Percentiles rank a stretch among this genome's conserved stretches.
phyloP scores from a whole-genome alignment of 2,113 vertebrate genomes.

The Mesocricetus auratus region DNA sequence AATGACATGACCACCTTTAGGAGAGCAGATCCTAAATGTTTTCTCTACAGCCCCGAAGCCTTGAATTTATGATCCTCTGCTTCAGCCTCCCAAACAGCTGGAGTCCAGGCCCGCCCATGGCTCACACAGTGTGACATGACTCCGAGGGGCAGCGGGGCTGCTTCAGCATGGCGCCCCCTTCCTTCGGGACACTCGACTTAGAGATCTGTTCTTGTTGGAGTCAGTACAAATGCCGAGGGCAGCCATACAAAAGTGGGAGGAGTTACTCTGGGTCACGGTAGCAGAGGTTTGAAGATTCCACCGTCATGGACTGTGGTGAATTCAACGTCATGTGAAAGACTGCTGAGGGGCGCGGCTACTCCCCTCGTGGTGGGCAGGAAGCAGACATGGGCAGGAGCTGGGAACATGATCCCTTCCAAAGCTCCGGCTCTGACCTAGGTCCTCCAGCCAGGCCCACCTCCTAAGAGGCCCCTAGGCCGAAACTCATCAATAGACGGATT shows the following conservation, averaged over 20 bases:
- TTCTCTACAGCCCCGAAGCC: not conserved
- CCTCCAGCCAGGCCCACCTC: not conserved
- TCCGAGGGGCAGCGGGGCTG: too few relatives aligned
- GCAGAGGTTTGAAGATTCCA: too few relatives aligned
- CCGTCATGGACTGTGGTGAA: not conserved
- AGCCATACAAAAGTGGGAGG: not conserved
- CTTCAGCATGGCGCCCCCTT: not conserved
- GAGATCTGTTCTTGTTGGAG: not conserved
- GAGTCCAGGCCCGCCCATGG: not conserved
- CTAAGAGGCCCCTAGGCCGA: not conserved
- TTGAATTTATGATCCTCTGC: not conserved
- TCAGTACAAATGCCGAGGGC: not conserved
- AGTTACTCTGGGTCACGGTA: not conserved
- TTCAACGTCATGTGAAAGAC: fast-evolving
- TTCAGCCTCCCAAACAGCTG: not conserved
- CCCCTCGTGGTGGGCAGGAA: not conserved
- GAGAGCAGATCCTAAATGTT: not conserved
- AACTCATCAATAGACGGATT: not conserved
- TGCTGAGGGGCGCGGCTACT: not conserved
- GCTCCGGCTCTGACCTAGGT: not conserved
- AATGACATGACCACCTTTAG: too few relatives aligned
- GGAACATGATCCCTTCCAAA: not conserved
- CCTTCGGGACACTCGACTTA: not conserved
- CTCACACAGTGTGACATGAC: not conserved
- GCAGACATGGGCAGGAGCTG: not conserved